Evolutionary conservation across 2,113 vertebrate genomes (phyloP).

Genomic region (Hoplias malabaricus): DNA sequence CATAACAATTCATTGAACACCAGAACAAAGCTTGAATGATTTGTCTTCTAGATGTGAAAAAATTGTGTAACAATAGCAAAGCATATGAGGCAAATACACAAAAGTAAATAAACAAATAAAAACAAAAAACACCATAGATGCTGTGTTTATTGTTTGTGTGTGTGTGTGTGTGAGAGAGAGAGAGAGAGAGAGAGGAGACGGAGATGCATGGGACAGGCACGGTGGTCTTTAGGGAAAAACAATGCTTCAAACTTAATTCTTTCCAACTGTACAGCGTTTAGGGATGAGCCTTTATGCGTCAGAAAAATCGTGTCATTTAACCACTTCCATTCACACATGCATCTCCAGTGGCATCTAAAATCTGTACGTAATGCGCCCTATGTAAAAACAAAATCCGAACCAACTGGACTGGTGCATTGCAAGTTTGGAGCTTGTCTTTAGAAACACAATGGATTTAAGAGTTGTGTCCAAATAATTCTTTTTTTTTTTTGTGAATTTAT

Average conservation of each 20-base stretch:
- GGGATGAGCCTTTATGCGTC: background rate
- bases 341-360: no score
- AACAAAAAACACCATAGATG: background rate
- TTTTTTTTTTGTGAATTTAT: no score
- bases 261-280: constrained; percentile 21
- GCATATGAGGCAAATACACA: background rate
- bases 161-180: background rate
- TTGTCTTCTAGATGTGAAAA: background rate
- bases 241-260: constrained; percentile 31
- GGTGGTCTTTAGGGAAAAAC: constrained; percentile 29
- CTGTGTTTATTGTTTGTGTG: background rate
- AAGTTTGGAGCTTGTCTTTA: no score
- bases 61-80: background rate
- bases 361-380: no score
- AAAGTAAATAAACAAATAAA: no score
- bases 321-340: background rate
- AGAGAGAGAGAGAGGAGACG: background rate
- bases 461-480: no score
- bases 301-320: background rate
- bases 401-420: no score
- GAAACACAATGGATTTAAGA: no score
- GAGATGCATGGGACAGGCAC: background rate
- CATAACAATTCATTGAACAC: background rate
- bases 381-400: no score
- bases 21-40: background rate